phyloP scores from a whole-genome alignment of 1,140 invertebrate genomes.

The Dreissena polymorpha region DNA sequence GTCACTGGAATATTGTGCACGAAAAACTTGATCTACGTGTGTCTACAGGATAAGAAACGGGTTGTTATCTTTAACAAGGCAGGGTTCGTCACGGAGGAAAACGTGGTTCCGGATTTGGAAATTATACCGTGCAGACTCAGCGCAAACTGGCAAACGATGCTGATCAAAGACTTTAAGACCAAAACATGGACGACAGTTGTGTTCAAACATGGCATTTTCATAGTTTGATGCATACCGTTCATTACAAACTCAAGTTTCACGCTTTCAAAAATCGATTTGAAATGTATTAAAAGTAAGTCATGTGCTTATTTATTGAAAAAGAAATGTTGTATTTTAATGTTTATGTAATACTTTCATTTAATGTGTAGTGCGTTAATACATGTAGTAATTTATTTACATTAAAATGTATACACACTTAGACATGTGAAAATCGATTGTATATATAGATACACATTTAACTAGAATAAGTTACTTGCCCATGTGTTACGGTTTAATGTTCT shows the following conservation, averaged over 20 bases:
- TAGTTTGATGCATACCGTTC: background rate
- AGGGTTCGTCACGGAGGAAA: slow-evolving; percentile 45
- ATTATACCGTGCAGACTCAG: slow-evolving; percentile 50
- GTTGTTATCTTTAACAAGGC: slow-evolving; percentile 47
- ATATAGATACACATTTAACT: no score
- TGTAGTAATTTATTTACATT: no score
- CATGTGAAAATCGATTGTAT: no score
- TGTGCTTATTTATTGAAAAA: no score
- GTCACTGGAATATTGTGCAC: slow-evolving; percentile 15
- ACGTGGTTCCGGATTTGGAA: slow-evolving; percentile 31
- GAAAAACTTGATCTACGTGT: slow-evolving; percentile 19
- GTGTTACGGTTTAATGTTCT: no score
- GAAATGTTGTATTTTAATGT: no score
- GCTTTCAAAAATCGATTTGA: background rate
- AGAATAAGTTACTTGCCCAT: no score
- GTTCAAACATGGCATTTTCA: slow-evolving; percentile 44
- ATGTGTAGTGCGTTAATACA: no score
- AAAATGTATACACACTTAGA: no score
- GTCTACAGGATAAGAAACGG: slow-evolving; percentile 30
- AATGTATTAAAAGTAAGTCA: background rate
- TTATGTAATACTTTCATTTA: no score
- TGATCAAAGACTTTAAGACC: slow-evolving; percentile 50
- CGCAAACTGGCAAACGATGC: slow-evolving; percentile 41
- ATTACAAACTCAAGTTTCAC: background rate
- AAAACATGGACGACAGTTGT: slow-evolving; percentile 28